phyloP scores from a whole-genome alignment of 2,888 invertebrate genomes.

The Thera obeliscata region DNA sequence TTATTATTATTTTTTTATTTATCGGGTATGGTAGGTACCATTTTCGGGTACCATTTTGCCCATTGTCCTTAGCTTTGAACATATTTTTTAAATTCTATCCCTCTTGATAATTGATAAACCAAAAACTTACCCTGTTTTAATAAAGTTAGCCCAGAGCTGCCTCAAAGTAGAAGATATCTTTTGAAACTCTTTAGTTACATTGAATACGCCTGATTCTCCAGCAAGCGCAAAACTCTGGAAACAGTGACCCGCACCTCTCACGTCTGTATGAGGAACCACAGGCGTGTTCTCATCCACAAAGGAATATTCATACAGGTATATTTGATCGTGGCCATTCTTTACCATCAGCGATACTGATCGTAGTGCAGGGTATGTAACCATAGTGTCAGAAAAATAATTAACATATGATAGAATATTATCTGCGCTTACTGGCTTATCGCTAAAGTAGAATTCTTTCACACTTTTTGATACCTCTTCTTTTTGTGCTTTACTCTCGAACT shows the following conservation, averaged over 20 bases:
- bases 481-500: conserved; percentile 27
- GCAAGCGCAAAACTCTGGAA: background rate
- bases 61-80: too few relatives aligned
- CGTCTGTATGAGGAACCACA: conserved; percentile 7
- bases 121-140: background rate
- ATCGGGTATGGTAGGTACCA: too few relatives aligned
- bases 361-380: conserved; percentile 18
- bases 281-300: conserved; percentile 43
- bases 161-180: conserved; percentile 45
- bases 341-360: conserved; percentile 6
- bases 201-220: background rate
- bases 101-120: background rate
- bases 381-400: conserved; percentile 21
- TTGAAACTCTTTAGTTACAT: conserved; percentile 34
- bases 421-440: conserved; percentile 7
- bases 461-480: conserved; percentile 19
- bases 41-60: too few relatives aligned
- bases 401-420: conserved; percentile 16
- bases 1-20: too few relatives aligned
- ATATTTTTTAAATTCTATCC: background rate
- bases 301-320: conserved; percentile 57
- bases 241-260: conserved; percentile 7
- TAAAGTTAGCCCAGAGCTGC: conserved; percentile 28
- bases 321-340: conserved; percentile 45
- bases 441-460: conserved; percentile 26